Base-by-base conservation (phyloP, 2,888 invertebrate species). In the Andrena camellia region DNA sequence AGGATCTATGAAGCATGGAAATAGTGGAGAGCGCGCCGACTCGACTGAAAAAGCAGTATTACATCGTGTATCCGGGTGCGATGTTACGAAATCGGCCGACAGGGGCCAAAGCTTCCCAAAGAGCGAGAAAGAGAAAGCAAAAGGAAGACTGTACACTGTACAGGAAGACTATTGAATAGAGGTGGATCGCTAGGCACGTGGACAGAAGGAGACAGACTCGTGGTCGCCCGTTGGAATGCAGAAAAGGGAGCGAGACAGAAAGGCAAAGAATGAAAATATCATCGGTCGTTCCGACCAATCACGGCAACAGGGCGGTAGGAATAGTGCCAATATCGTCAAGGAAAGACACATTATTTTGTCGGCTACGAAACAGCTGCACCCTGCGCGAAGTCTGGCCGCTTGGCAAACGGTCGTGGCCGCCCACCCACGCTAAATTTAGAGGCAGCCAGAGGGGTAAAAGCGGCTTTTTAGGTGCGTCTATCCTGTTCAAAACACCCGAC, bases 341-440 rank as follows among this genome's bases (percentile, higher is more conserved):
- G 69, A 87, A 75, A 80, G 79, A 76, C 77, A 81, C 73, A 70
- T 74, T 79, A 86, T 90, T 88, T 89, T 81, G 82, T 85, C 78
- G 85, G 62, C 85, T 73, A 81, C 81, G 85, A 85, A 87, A 88
- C 91, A 91, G 90, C 90, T 91, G 91, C 88, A 90, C 88, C 85
- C 88, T 81, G 88, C 88, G 48, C 88, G 88, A 86, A 78, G 86
- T 86, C 88, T 84, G 90, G 88, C 89, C 89, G 81, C 60, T 77
- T 83, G 91, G 91, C 91, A 89, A 92, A 88, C 90, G 89, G 84
- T 88, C 80, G 87, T 84, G 85, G 81, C 86, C 92, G 90, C 90
- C 92, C 91, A 92, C 92, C 91, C 90, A 92, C 91, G 89, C 90
- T 92, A 93, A 91, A 92, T 92, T 92, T 93, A 92, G 92, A 89